phyloP scores from a whole-genome alignment of 2,888 invertebrate species.

The Sinelater perroti region DNA sequence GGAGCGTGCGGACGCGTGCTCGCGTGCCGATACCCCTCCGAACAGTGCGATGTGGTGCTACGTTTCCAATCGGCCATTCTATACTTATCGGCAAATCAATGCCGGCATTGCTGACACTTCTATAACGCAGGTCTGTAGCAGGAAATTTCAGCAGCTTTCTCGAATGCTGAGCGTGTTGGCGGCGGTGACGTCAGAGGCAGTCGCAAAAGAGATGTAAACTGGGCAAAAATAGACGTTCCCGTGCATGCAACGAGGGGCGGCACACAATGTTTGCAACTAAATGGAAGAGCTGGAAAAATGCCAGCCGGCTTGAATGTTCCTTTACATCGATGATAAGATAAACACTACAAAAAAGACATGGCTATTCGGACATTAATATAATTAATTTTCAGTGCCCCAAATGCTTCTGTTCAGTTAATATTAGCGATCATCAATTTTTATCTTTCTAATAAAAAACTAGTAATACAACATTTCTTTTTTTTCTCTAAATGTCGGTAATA shows the following conservation, averaged over 20 bases:
- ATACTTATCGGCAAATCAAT: constrained; percentile 34
- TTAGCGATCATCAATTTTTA: too few relatives aligned
- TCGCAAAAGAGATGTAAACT: constrained; percentile 15
- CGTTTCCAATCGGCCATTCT: constrained; percentile 30
- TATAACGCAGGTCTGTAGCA: constrained; percentile 28
- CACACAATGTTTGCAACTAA: too few relatives aligned
- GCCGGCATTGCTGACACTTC: constrained; percentile 23
- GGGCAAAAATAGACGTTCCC: constrained; percentile 7
- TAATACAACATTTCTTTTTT: too few relatives aligned
- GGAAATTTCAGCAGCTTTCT: constrained; percentile 24
- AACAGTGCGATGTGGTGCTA: constrained; percentile 18
- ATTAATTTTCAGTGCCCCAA: too few relatives aligned
- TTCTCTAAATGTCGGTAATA: too few relatives aligned
- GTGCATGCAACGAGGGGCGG: not conserved
- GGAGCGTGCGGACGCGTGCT: constrained; percentile 12
- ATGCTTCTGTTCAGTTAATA: too few relatives aligned
- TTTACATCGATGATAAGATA: too few relatives aligned
- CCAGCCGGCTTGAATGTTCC: too few relatives aligned
- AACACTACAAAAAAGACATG: too few relatives aligned
- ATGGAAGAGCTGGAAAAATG: too few relatives aligned
- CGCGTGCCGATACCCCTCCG: constrained; percentile 17
- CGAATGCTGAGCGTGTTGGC: constrained; percentile 4
- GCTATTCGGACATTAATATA: too few relatives aligned
- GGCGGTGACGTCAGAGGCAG: constrained; percentile 16
- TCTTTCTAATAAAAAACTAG: too few relatives aligned